Evolutionary conservation across 1,140 invertebrate genomes (phyloP).

Genomic region (Zelostemma sp.): DNA sequence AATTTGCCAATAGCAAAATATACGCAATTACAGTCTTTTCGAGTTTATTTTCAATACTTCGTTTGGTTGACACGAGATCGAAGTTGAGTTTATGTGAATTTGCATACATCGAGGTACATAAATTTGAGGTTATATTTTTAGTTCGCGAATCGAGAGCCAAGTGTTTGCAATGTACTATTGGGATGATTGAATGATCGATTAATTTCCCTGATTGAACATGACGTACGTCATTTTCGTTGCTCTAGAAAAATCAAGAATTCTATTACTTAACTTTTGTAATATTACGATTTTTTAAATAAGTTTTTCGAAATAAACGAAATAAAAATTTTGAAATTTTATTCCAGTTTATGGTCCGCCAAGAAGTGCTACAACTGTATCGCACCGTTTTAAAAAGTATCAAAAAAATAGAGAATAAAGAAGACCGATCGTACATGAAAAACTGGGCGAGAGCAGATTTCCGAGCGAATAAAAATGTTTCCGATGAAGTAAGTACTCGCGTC

Average conservation of each 20-base stretch:
- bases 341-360: slow-evolving; percentile 81
- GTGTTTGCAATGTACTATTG: no score
- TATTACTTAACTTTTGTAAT: no score
- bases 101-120: no score
- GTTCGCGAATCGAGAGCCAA: no score
- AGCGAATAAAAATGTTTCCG: slow-evolving; percentile 75
- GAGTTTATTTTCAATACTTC: not conserved
- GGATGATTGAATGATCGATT: no score
- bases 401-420: slow-evolving; percentile 75
- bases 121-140: no score
- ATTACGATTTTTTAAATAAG: no score
- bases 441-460: slow-evolving; percentile 82
- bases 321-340: no score
- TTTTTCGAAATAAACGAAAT: no score
- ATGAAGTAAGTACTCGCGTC: slow-evolving; percentile 70
- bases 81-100: not conserved
- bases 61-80: not conserved
- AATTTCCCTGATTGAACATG: no score
- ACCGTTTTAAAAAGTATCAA: slow-evolving; percentile 78
- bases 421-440: slow-evolving; percentile 74
- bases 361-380: slow-evolving; percentile 82
- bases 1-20: not conserved
- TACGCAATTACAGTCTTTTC: not conserved
- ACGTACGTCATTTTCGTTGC: no score
- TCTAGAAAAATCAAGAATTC: no score